phyloP scores from a whole-genome alignment of 2,113 vertebrate species.

The Pteruthius melanotis region DNA sequence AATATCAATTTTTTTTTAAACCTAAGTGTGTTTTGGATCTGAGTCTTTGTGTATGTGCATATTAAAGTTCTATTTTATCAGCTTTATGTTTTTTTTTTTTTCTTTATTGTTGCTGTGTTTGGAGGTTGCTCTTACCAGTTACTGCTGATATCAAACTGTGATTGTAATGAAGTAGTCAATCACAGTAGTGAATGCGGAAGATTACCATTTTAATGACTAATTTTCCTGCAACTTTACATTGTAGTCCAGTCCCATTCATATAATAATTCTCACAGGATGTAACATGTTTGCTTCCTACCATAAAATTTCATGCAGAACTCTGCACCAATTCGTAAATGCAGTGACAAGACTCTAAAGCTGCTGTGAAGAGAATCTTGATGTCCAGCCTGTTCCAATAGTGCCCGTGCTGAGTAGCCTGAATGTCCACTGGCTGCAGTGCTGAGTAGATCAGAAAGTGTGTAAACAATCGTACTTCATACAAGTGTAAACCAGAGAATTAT shows the following conservation, averaged over 20 bases:
- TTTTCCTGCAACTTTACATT: constrained; percentile 36
- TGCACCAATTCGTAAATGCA: neutral
- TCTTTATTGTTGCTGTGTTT: neutral
- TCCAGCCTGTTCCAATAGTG: accelerated
- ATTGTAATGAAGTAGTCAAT: constrained; percentile 53
- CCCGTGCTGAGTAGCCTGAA: neutral
- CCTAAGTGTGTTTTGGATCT: neutral
- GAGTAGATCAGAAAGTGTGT: neutral
- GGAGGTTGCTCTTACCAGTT: neutral
- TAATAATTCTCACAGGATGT: constrained; percentile 12
- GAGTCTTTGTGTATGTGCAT: neutral
- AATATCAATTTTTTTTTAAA: neutral
- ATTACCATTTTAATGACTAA: constrained; percentile 39
- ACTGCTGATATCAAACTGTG: constrained; percentile 40
- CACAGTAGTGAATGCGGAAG: neutral
- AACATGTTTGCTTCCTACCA: neutral
- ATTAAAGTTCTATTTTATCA: neutral
- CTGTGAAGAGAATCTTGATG: neutral
- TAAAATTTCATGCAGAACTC: neutral
- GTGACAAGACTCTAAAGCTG: neutral
- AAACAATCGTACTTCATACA: neutral
- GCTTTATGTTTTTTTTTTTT: neutral
- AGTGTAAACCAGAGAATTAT: neutral
- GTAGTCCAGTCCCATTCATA: neutral
- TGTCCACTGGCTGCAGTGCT: neutral